A percentile compares a stretch with the other conserved stretches of the same genome.
Evolutionary conservation across 2,113 vertebrate genomes (phyloP).

Genomic region (Calidris pygmaea): DNA sequence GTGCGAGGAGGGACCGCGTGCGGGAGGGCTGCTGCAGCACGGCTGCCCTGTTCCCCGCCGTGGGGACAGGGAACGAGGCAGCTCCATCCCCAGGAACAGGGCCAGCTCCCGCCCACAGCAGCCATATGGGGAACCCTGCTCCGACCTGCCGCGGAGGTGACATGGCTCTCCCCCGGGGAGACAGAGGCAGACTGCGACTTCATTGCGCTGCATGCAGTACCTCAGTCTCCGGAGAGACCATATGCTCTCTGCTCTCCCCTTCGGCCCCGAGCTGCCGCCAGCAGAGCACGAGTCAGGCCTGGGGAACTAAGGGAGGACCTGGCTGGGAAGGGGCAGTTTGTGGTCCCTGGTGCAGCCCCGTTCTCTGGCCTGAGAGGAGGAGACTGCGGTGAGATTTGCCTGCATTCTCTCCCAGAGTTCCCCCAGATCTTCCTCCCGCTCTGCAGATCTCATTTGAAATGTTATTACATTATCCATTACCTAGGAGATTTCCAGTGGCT

Average conservation of each 20-base stretch:
- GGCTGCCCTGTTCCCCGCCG: neutral
- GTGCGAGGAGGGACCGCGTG: rapidly evolving
- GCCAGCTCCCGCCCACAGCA: neutral
- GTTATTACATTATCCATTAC: constrained; percentile 57
- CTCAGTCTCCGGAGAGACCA: neutral
- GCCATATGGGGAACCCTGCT: constrained; percentile 38
- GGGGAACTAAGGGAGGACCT: neutral
- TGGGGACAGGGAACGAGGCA: neutral
- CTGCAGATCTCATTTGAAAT: constrained; percentile 62
- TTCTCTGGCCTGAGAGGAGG: neutral
- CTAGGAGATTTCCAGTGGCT: constrained; percentile 56
- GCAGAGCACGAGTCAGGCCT: neutral
- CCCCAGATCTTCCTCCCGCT: constrained; percentile 31
- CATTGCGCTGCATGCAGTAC: neutral
- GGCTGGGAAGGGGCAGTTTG: neutral
- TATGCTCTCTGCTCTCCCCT: neutral
- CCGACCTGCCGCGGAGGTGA: neutral
- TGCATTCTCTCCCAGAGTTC: constrained; percentile 54
- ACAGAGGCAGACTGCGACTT: neutral
- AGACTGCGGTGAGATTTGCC: constrained; percentile 50
- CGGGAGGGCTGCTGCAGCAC: neutral
- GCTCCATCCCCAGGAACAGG: neutral
- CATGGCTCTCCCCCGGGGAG: neutral
- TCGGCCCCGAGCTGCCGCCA: neutral
- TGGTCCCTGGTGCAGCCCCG: neutral